These are phyloP conservation scores for Thomomys bottae DNA, from an alignment of 2,113 vertebrate species.

Conservation along the genomic window DNA sequence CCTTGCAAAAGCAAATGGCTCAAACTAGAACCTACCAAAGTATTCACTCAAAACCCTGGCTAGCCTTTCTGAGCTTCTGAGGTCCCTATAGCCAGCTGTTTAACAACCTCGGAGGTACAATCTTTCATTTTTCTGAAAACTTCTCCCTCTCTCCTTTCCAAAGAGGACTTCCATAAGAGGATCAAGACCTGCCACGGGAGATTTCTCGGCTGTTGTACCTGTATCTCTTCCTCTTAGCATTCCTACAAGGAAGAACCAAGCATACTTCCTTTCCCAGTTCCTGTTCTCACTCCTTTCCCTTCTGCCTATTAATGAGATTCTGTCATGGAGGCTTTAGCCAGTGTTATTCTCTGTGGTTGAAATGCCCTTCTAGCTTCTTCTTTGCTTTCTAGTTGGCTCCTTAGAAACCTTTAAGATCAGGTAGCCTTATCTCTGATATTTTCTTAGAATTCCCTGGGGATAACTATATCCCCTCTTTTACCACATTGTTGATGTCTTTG, in stretches of 20 bases:
- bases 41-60: not conserved
- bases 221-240: not conserved
- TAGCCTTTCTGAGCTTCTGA: not conserved
- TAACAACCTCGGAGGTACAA: not conserved
- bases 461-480: not conserved
- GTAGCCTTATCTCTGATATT: not conserved
- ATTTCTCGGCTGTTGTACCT: not conserved
- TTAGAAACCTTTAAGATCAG: not conserved
- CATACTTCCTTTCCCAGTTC: not conserved
- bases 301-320: not conserved
- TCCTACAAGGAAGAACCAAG: not conserved
- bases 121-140: not conserved
- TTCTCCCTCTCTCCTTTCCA: not conserved
- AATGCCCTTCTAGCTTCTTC: not conserved
- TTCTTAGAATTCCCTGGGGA: not conserved
- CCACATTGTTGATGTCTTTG: conserved; percentile 9
- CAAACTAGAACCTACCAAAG: not conserved
- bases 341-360: not conserved
- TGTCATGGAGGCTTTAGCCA: not conserved
- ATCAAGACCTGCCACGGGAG: not conserved
- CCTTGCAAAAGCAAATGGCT: not conserved
- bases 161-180: not conserved
- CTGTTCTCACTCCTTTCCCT: not conserved
- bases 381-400: not conserved
- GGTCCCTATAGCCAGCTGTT: not conserved